Base-by-base conservation (phyloP, 2,113 vertebrate species). In the Strigops habroptila region DNA sequence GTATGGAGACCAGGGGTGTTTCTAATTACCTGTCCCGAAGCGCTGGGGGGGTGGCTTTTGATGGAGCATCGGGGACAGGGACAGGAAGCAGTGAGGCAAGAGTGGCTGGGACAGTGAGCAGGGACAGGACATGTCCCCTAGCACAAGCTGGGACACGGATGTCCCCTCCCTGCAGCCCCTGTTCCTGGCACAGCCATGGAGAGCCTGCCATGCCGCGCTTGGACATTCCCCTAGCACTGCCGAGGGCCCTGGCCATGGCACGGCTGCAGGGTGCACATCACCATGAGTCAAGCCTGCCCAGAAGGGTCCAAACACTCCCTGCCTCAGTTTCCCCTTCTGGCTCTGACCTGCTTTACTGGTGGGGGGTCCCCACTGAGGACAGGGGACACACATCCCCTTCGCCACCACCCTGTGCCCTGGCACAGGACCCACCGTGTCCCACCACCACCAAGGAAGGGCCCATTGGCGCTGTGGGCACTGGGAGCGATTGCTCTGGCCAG, bases 401-500 rank as follows among this genome's bases (percentile, higher is more conserved):
- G 2, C 35, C 71, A 79, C 15, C 59, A 71, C 22, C 12, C 1
- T 1, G 1, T 5, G 0, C 41, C 25, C 13, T 6, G 1, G 8
- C 78, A 23, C 0, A 1, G 55, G 41, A 67, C 59, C 64, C 57
- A 3, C n/a, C 13, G 22, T 0, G 0, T 51, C 16, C 33, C 64
- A 39, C 41, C 2, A 0, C 8, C 10, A 7, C 37, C 85, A 39
- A 82, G 48, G 64, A 37, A 81, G 48, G 55, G 30, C 51, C 77
- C 0, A 0, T 22, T 14, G 14, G 7, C 1, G 3, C 88, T 22
- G 2, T 1, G 0, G 25, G n/a, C 90, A 49, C 85, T 22, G 77
- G 49, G 73, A 96, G 79, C 48, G 5, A 96, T 86, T 77, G 78
- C 87, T 88, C 82, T 90, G 93, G 92, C 93, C 57, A 1, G 97